phyloP scores from a whole-genome alignment of 2,888 invertebrate species.

The Nomada goodeniana region DNA sequence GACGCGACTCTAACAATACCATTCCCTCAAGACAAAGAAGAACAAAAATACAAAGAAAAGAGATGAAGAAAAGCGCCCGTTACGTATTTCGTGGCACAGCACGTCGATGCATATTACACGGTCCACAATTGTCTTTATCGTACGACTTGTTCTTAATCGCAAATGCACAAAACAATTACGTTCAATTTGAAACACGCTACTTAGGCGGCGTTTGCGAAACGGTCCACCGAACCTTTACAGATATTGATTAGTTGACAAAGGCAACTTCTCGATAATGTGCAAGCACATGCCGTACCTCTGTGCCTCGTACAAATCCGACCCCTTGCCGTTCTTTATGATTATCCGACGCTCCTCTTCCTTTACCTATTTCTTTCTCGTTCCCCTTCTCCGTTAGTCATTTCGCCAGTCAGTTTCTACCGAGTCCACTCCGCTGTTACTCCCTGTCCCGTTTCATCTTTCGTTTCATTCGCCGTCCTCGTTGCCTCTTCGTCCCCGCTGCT shows the following conservation, averaged over 20 bases:
- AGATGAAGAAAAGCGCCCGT: background rate
- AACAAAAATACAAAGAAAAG: too few species aligned
- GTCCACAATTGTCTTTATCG: conserved; percentile 30
- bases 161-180: conserved; percentile 11
- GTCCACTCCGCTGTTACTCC: background rate
- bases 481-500: background rate
- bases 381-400: background rate
- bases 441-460: background rate
- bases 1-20: conserved; percentile 3
- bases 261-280: conserved; percentile 61
- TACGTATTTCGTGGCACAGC: background rate
- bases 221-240: conserved; percentile 37
- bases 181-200: conserved; percentile 49
- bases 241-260: conserved; percentile 67
- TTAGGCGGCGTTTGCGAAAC: conserved; percentile 55
- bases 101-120: background rate
- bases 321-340: conserved; percentile 9
- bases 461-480: background rate
- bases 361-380: background rate
- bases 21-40: background rate
- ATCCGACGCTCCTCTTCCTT: conserved; percentile 6
- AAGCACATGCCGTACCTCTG: conserved; percentile 50
- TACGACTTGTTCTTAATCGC: background rate
- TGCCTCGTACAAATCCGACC: conserved; percentile 10
- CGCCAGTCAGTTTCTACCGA: background rate